Evolutionary conservation across 2,797 vertebrate genomes (phyloP), one percentile per base, ranked within the genome.

Genomic region (Sciaenops ocellatus): DNA sequence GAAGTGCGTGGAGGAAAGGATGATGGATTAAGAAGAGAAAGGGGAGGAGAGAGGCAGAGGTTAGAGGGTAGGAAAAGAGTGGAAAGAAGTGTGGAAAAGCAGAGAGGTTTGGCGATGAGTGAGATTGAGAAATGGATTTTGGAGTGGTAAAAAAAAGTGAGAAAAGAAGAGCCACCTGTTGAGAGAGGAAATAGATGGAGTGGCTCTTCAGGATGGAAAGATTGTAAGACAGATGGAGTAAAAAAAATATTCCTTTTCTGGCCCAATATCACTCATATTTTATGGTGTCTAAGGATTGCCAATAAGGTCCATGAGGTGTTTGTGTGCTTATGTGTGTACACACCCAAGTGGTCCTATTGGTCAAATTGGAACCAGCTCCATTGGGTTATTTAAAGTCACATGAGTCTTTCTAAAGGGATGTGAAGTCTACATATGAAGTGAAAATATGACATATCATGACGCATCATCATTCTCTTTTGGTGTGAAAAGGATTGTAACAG

Each of bases 61-160:
- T 72, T 22, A 38, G 42, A 20, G 56, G 41, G 38, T 52, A 24
- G 67, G 17, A 57, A 54, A 67, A 46, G 26, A 72, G 20, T 4
- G 13, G 16, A 41, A 26, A 56, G 56, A 46, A 38, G 76, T 24
- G 68, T 16, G 22, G 16, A 52, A 62, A 28, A 54, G 41, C 3
- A 0, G 30, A 66, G 24, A 44, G 50, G 44, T 47, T 73, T 82
- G 41, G 30, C 17, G 54, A 54, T 73, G 75, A 79, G 66, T 59
- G 48, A 77, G 78, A 85, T 50, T 71, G 50, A 74, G 47, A 72
- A 85, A 81, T 71, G 38, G 72, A 66, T 85, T 86, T 84, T 75
- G 13, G 13, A 68, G 47, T 8, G 46, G 22, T 51, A 66, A 63
- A 78, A 75, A 67, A 80, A 84, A 65, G 59, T 67, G 47, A 50